Base-by-base conservation (phyloP, 2,113 vertebrate genomes). In the Rousettus leschenaultii region DNA sequence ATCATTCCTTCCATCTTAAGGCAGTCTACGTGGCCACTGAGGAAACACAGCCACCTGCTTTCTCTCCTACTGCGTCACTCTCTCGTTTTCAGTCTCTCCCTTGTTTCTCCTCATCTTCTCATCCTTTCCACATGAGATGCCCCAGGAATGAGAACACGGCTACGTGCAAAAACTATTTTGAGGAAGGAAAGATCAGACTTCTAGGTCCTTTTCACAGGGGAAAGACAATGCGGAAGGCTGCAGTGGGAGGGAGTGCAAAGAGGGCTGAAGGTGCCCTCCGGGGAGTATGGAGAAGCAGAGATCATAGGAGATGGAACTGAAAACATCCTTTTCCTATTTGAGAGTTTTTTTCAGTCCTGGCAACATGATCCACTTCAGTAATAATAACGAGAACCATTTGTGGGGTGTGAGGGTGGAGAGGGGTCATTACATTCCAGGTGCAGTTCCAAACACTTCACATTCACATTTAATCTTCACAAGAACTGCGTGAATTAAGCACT, bases 31-130 rank as follows among this genome's bases (percentile, higher is more conserved):
- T 35, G 48, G 48, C 57, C 48, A 63, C 7, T 3, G 13, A 66
- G 22, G 1, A 57, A 51, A 70, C n/a, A 6, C 11, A 12, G 10
- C 28, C 26, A n/a, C 14, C 26, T 11, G 9, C 53, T 66, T 66
- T 59, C 16, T 38, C 51, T 65, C 30, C 75, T 40, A 0, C 28
- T 24, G 13, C 1, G 0, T 7, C 13, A 19, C 8, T 35, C n/a
- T 11, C 51, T 55, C 59, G 18, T 38, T 35, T 19, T 6, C 21
- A 0, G 3, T 30, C 51, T 77, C 87, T 85, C 48, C 26, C 84
- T 70, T 18, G 9, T n/a, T 57, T 59, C 43, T 38, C 35, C 74
- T 77, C 40, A 22, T 43, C 33, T 26, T 68, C 21, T 82, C 28
- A 26, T 33, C 19, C 13, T 61, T 57, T 89, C 40, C 38, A 26